These are phyloP conservation scores for Drosophila rellima DNA, from an alignment of 2,888 invertebrate genomes.

Conservation along the genomic window DNA sequence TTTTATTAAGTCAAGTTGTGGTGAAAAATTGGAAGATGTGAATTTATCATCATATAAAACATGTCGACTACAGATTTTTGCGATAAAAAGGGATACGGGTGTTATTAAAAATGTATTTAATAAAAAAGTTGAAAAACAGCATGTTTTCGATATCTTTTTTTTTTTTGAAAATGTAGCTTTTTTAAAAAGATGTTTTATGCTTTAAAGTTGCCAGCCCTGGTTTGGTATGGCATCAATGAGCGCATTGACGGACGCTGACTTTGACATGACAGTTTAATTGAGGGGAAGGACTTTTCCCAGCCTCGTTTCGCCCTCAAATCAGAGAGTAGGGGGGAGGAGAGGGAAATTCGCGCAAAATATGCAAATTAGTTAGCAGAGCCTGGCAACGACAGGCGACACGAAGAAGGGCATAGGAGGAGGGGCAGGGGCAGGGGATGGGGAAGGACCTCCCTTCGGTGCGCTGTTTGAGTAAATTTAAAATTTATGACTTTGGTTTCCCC, in stretches of 20 bases:
- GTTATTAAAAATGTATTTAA: too few species aligned
- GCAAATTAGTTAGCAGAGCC: conserved; percentile 67
- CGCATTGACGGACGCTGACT: conserved; percentile 61
- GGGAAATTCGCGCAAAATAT: conserved; percentile 51
- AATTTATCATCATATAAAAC: too few species aligned
- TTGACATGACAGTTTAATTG: conserved; percentile 80
- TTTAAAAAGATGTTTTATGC: too few species aligned
- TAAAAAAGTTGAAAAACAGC: too few species aligned
- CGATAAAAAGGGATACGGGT: too few species aligned
- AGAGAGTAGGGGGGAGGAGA: conserved; percentile 1
- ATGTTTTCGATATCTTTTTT: too few species aligned
- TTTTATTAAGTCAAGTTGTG: neutral
- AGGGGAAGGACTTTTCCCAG: conserved; percentile 34
- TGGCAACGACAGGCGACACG: conserved; percentile 14
- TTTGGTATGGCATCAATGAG: conserved; percentile 33
- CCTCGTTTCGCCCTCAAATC: neutral
- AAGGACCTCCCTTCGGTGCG: conserved; percentile 14
- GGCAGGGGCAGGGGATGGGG: neutral
- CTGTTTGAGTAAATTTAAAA: conserved; percentile 69
- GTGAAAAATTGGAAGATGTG: too few species aligned
- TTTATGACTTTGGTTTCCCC: conserved; percentile 64
- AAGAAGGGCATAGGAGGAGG: neutral
- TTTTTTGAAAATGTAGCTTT: too few species aligned
- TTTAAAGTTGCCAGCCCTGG: neutral
- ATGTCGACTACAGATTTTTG: too few species aligned